These are phyloP conservation scores for Lasioglossum baleicum DNA, from an alignment of 1,140 invertebrate genomes.

Conservation along the genomic window DNA sequence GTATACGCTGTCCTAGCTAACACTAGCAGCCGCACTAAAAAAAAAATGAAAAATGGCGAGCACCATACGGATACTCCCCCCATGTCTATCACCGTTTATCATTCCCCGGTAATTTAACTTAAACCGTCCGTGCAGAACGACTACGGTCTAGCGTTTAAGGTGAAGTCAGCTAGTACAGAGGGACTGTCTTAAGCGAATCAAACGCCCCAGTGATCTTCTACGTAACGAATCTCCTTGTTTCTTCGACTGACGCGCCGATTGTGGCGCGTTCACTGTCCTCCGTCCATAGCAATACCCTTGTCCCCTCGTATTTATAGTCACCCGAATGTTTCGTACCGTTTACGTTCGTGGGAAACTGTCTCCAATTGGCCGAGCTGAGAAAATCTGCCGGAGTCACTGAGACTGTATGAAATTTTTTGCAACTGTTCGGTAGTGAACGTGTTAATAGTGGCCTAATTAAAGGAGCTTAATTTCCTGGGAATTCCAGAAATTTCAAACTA, in stretches of 20 bases:
- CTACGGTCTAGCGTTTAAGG: slow-evolving; percentile 54
- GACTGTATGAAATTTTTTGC: no score
- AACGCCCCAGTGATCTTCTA: slow-evolving; percentile 66
- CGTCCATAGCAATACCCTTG: not conserved
- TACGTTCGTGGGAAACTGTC: not conserved
- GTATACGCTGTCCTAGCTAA: slow-evolving; percentile 72
- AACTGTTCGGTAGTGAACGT: no score
- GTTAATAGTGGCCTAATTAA: no score
- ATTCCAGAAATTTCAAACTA: no score
- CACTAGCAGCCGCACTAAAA: slow-evolving; percentile 49
- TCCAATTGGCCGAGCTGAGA: not conserved
- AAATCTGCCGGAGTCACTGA: no score
- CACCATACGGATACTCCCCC: not conserved
- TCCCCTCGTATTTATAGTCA: slow-evolving; percentile 25
- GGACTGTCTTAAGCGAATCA: slow-evolving; percentile 65
- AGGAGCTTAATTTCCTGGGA: no score
- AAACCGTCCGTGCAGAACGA: slow-evolving; percentile 36
- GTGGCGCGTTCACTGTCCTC: slow-evolving; percentile 2
- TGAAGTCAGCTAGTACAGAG: slow-evolving; percentile 46
- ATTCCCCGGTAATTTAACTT: slow-evolving; percentile 40
- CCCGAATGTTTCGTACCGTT: not conserved
- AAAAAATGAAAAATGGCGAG: not conserved
- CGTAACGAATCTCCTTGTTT: slow-evolving; percentile 6
- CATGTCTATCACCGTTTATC: not conserved
- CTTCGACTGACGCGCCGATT: not conserved